A percentile compares a stretch with the other conserved stretches of the same genome.
Evolutionary conservation across 2,888 invertebrate genomes (phyloP).

Genomic region (Melanotus villosus): DNA sequence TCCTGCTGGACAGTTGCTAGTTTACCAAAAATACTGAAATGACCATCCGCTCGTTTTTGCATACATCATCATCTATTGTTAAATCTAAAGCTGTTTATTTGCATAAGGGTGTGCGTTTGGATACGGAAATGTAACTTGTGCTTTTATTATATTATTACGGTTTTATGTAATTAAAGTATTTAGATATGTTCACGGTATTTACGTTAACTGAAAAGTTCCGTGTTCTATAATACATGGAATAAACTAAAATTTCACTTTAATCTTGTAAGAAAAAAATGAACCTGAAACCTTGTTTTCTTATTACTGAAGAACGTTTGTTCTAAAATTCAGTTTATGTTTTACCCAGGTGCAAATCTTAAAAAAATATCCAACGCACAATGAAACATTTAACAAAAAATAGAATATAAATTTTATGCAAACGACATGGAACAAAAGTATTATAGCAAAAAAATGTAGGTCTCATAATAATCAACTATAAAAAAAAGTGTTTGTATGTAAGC

Average conservation of each 20-base stretch:
- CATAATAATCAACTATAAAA: slow-evolving; percentile 19
- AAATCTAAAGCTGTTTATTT: slow-evolving; percentile 57
- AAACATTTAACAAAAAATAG: slow-evolving; percentile 21
- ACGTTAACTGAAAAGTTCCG: too few species aligned
- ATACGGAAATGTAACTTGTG: background rate
- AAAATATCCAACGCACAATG: slow-evolving; percentile 8
- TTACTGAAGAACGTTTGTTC: too few species aligned
- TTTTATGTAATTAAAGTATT: too few species aligned
- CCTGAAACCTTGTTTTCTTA: too few species aligned
- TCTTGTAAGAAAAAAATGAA: background rate
- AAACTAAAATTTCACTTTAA: background rate
- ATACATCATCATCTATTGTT: slow-evolving; percentile 55
- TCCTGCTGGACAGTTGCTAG: slow-evolving; percentile 60
- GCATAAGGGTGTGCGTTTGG: slow-evolving; percentile 53
- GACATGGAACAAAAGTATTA: slow-evolving; percentile 37
- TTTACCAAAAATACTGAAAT: slow-evolving; percentile 61
- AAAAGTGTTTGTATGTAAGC: slow-evolving; percentile 53
- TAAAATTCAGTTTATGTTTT: background rate
- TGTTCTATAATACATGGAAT: too few species aligned
- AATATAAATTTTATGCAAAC: slow-evolving; percentile 47
- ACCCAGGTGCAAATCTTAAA: slow-evolving; percentile 28
- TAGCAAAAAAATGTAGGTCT: slow-evolving; percentile 18
- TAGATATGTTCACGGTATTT: too few species aligned
- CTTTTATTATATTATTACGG: too few species aligned
- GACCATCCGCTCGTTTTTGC: slow-evolving; percentile 60